Evolutionary conservation across 1,140 invertebrate species (phyloP).

Genomic region (Oryzaephilus surinamensis): DNA sequence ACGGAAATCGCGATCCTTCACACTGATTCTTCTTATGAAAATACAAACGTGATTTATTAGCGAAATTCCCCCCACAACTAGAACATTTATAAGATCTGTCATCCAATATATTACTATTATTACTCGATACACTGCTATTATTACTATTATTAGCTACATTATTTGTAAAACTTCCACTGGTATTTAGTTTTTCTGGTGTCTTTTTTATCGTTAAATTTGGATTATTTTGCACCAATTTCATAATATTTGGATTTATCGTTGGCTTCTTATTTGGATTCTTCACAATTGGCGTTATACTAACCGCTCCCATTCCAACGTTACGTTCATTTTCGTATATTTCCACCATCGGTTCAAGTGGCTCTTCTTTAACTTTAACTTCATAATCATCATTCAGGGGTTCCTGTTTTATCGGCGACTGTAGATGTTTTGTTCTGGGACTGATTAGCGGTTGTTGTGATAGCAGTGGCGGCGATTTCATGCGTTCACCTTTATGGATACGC

Average conservation of each 20-base stretch:
- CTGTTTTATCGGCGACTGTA: slow-evolving; percentile 21
- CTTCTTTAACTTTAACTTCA: too few relatives aligned
- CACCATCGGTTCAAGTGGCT: not conserved
- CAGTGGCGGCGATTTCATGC: slow-evolving; percentile 3
- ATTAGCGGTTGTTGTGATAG: not conserved
- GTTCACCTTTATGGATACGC: slow-evolving; percentile 30
- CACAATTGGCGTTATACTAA: slow-evolving; percentile 30
- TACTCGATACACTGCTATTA: too few relatives aligned
- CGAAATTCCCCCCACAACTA: slow-evolving; percentile 30
- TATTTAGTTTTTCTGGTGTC: slow-evolving; percentile 7
- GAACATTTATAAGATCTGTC: slow-evolving; percentile 30
- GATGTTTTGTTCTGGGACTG: slow-evolving; percentile 1
- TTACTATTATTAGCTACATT: too few relatives aligned
- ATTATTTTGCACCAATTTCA: slow-evolving; percentile 33
- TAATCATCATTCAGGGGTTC: too few relatives aligned
- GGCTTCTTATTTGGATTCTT: slow-evolving; percentile 22
- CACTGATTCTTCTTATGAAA: slow-evolving; percentile 36
- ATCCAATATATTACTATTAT: not conserved
- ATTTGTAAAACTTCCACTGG: slow-evolving; percentile 5
- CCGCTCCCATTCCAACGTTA: slow-evolving; percentile 20
- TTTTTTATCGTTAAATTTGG: slow-evolving; percentile 29
- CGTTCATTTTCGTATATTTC: not conserved
- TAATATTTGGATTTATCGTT: slow-evolving; percentile 27
- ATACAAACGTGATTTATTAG: slow-evolving; percentile 34
- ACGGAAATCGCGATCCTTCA: slow-evolving; percentile 32